Evolutionary conservation across 2,888 invertebrate genomes (phyloP), one percentile per base, ranked within the genome.

Genomic region (Copidosoma aretas): DNA sequence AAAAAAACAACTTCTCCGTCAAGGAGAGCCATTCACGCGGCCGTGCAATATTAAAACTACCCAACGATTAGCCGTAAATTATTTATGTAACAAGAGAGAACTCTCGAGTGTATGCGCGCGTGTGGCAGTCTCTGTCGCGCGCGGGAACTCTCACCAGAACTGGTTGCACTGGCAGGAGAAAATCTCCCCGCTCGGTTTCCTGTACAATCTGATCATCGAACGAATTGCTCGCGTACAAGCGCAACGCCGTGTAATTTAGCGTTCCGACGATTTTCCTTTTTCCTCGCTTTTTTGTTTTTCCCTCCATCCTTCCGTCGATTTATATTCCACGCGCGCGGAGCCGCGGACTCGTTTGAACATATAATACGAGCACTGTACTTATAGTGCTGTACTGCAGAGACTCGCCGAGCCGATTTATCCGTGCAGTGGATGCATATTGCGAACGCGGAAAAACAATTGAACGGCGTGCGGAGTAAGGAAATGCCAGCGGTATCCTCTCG

Each of bases 171-270:
- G 17, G 10, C n/a, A 19, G n/a, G 12, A 58, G 41, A 58, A 57
- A 60, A 57, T 61, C 39, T 49, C 49, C 54, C 46, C 53, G 19
- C 43, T 32, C 4, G 32, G 61, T 65, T 69, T 69, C 69, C 69
- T 69, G 69, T 53, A 65, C 53, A 53, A 65, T 65, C 65, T 69
- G 58, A 69, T 69, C 65, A 65, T 65, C 58, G 54, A 69, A 65
- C 58, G 61, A 65, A 69, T 62, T 58, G 69, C 59, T 62, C 69
- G 69, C 59, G 52, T 46, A 46, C 14, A 60, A 59, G 70, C 65
- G 59, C 60, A 72, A 69, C 53, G 67, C 63, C 49, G 32, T 51
- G 65, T 52, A 61, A 64, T 64, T 67, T 66, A 43, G 52, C 60
- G 56, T 58, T 22, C 58, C 43, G 25, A 46, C 15, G 25, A 51